Conservation (phyloP, 1,140 invertebrate genomes). For the Vanessa tameamea region DNA sequence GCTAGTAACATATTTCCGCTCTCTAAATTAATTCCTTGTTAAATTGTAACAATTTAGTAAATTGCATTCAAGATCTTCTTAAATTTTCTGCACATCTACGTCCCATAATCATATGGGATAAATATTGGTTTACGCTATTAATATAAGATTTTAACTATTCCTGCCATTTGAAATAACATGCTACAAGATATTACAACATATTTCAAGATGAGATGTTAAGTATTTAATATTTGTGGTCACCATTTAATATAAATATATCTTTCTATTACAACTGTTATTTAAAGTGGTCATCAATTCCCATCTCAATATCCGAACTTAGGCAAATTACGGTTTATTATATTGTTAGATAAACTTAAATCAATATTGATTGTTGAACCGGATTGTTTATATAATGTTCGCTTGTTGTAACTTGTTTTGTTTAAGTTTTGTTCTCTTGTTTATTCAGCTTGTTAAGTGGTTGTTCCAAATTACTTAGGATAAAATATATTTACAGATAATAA, state of each 20-base stretch:
- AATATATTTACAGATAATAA: not conserved
- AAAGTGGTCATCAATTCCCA: constrained; percentile 42
- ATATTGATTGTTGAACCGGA: constrained; percentile 52
- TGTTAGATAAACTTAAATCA: constrained; percentile 62
- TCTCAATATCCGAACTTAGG: constrained; percentile 41
- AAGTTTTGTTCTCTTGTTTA: constrained; percentile 44
- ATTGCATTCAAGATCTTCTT: too few species aligned
- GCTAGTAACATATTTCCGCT: too few species aligned
- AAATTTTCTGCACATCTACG: too few species aligned
- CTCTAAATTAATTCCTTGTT: too few species aligned
- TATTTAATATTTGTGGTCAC: too few species aligned
- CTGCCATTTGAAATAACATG: too few species aligned
- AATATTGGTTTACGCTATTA: too few species aligned
- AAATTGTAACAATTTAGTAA: too few species aligned
- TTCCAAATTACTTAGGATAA: constrained; percentile 2
- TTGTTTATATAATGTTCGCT: constrained; percentile 61
- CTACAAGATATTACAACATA: too few species aligned
- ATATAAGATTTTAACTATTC: too few species aligned
- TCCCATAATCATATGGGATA: too few species aligned
- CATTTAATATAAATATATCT: not conserved
- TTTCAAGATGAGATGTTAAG: too few species aligned
- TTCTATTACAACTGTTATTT: constrained; percentile 1
- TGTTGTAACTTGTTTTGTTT: constrained; percentile 63
- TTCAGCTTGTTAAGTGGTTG: constrained; percentile 20
- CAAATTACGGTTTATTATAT: constrained; percentile 66